Evolutionary conservation across 1,140 invertebrate species (phyloP).

Genomic region (Bombus soroeensis): DNA sequence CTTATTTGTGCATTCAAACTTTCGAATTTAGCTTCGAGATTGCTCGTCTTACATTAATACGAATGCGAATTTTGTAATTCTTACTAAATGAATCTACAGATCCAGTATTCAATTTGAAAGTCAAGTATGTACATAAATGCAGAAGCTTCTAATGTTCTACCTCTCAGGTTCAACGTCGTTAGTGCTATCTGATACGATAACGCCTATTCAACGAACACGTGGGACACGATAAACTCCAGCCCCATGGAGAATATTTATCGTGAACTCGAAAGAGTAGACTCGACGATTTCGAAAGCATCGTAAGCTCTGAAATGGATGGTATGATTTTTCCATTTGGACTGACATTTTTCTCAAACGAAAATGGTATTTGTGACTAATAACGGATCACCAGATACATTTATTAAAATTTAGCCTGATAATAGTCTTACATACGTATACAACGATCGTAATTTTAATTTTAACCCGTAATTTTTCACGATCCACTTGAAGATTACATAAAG

Average conservation of each 20-base stretch:
- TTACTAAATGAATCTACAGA: not conserved
- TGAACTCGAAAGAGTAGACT: not conserved
- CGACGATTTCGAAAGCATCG: not conserved
- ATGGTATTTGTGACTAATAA: not conserved
- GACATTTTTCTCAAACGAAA: not conserved
- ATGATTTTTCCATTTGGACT: not conserved
- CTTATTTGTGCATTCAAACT: not conserved
- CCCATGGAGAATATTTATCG: not conserved
- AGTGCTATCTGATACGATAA: slow-evolving; percentile 1
- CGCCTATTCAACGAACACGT: not conserved
- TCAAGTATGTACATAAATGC: not conserved
- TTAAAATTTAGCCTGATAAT: no score
- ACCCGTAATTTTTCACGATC: no score
- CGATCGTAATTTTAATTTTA: no score
- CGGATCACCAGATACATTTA: no score
- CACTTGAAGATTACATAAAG: no score
- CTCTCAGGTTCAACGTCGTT: not conserved
- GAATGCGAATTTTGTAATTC: not conserved
- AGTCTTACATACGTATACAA: no score
- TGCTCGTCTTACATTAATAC: not conserved
- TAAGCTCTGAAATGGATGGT: not conserved
- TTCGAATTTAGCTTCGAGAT: not conserved
- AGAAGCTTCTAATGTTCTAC: not conserved
- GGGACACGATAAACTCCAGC: not conserved
- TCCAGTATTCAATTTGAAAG: no score